These are phyloP conservation scores for Chiroxiphia lanceolata DNA, from an alignment of 2,797 vertebrate genomes.

Conservation along the genomic window DNA sequence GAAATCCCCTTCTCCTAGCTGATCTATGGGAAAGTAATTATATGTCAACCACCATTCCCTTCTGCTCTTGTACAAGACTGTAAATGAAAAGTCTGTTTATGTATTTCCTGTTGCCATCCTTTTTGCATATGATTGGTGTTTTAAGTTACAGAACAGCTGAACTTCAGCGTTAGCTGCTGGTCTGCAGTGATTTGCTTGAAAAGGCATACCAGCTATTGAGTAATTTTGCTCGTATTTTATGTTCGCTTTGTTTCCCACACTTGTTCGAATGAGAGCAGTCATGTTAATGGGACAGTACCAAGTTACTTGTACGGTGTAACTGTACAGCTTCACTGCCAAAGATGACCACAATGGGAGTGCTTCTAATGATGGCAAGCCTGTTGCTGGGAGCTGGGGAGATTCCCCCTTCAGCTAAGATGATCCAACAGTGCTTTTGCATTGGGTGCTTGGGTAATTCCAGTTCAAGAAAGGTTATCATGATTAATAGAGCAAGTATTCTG, in stretches of 20 bases:
- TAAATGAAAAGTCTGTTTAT: neutral
- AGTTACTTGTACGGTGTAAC: neutral
- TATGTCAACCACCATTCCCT: neutral
- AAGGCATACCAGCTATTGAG: neutral
- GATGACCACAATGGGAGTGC: neutral
- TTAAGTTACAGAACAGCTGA: neutral
- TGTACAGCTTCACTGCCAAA: neutral
- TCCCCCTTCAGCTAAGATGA: neutral
- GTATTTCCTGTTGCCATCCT: neutral
- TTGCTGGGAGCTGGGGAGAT: neutral
- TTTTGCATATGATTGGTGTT: neutral
- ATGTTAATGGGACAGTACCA: neutral
- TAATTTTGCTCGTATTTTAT: neutral
- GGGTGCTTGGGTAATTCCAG: neutral
- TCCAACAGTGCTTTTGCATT: neutral
- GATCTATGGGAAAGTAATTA: neutral
- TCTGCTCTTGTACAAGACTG: fast-evolving
- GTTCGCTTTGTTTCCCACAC: neutral
- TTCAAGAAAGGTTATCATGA: neutral
- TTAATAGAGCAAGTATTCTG: neutral
- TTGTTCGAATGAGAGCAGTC: neutral
- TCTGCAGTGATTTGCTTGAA: neutral
- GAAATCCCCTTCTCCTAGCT: neutral
- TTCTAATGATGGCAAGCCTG: neutral
- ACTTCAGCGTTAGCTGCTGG: neutral